A percentile compares a stretch with the other conserved stretches of the same genome.
Conservation (phyloP, 2,888 invertebrate genomes). For the Dastarcus helophoroides region DNA sequence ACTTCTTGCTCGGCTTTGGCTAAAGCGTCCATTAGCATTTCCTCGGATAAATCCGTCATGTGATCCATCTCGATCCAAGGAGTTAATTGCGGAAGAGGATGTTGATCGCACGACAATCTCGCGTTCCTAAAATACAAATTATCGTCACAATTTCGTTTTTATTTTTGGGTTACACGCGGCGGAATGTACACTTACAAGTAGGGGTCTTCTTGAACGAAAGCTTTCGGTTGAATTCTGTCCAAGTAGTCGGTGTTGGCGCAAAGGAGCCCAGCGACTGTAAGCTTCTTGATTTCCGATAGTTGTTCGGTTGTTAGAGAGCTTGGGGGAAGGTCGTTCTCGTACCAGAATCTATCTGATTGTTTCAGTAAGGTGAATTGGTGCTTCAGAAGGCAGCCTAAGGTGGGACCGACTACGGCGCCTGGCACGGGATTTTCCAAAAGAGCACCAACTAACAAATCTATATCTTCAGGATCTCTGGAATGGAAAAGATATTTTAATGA, state of each 20-base stretch:
- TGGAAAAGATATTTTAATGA: slow-evolving; percentile 10
- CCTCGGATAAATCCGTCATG: slow-evolving; percentile 56
- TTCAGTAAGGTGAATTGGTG: slow-evolving; percentile 72
- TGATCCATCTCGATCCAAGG: slow-evolving; percentile 61
- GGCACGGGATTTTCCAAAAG: slow-evolving; percentile 67
- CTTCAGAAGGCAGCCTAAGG: slow-evolving; percentile 76
- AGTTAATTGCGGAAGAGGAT: slow-evolving; percentile 52
- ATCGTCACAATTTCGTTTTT: background rate
- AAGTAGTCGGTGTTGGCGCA: slow-evolving; percentile 65
- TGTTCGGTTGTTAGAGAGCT: slow-evolving; percentile 69
- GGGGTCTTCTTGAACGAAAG: slow-evolving; percentile 74
- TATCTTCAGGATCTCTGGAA: slow-evolving; percentile 55
- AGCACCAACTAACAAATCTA: slow-evolving; percentile 77
- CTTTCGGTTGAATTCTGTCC: slow-evolving; percentile 68
- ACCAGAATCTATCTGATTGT: slow-evolving; percentile 89
- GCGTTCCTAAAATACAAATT: too few species aligned
- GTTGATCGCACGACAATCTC: slow-evolving; percentile 61
- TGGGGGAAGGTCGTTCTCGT: slow-evolving; percentile 86
- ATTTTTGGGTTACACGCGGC: background rate
- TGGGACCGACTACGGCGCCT: slow-evolving; percentile 78
- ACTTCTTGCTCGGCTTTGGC: slow-evolving; percentile 70
- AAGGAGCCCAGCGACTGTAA: slow-evolving; percentile 65
- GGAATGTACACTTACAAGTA: slow-evolving; percentile 57
- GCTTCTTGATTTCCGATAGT: slow-evolving; percentile 68
- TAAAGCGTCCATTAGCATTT: slow-evolving; percentile 61